Evolutionary conservation across 1,140 invertebrate species (phyloP).

Genomic region (Notospermus geniculatus): DNA sequence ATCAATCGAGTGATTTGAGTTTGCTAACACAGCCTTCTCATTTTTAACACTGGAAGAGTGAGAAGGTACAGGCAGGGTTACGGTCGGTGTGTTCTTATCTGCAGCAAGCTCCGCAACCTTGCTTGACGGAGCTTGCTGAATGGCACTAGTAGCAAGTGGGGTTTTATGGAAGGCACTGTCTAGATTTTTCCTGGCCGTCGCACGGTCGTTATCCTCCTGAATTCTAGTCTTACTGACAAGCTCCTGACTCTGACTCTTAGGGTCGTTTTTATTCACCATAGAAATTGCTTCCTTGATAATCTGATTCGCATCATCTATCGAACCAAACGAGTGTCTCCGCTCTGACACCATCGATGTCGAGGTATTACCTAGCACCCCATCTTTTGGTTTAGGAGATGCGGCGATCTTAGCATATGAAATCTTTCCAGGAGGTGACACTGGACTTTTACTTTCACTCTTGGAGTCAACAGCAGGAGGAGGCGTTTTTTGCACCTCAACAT

Average conservation of each 20-base stretch:
- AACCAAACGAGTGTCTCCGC: constrained; percentile 6
- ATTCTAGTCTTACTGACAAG: no score
- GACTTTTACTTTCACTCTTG: constrained; percentile 9
- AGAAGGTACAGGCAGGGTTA: not conserved
- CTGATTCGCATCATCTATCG: not conserved
- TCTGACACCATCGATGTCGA: not conserved
- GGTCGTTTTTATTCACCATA: constrained; percentile 1
- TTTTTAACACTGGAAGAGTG: not conserved
- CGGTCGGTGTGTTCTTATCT: not conserved
- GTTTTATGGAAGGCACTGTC: not conserved
- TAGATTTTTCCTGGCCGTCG: not conserved
- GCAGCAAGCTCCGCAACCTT: not conserved
- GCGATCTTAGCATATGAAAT: constrained; percentile 46
- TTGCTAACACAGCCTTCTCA: no score
- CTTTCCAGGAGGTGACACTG: constrained; percentile 25
- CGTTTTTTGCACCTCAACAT: constrained; percentile 47
- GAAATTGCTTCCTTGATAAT: not conserved
- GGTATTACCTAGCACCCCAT: constrained; percentile 7
- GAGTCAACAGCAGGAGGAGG: constrained; percentile 34
- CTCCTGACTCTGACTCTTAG: no score
- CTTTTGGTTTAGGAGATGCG: constrained; percentile 30
- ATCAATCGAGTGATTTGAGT: no score
- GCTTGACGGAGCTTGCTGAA: not conserved
- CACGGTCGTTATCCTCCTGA: not conserved
- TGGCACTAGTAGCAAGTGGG: no score